Percentiles rank a stretch among this genome's conserved stretches.
Conservation (phyloP, 2,113 vertebrate species). For the Litocranius walleri region DNA sequence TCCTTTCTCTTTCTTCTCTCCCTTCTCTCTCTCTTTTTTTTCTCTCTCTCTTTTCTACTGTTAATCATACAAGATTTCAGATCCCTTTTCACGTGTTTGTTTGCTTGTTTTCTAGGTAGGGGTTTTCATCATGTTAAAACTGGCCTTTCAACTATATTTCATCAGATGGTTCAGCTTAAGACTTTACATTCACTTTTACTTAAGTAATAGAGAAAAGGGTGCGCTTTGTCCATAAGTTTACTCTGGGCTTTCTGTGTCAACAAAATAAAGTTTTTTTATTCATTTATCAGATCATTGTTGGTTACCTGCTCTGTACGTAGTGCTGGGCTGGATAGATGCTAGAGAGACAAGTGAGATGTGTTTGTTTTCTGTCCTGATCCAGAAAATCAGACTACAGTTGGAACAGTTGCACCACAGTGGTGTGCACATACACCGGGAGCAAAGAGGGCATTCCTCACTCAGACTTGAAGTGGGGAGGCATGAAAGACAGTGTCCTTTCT, state of each 20-base stretch:
- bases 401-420: neutral
- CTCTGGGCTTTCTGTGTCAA: neutral
- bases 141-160: slow-evolving; percentile 30
- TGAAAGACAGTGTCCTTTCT: neutral
- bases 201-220: neutral
- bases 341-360: neutral
- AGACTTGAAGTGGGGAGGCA: neutral
- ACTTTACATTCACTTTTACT: slow-evolving; percentile 30
- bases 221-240: neutral
- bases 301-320: neutral
- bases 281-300: neutral
- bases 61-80: slow-evolving; percentile 37
- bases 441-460: neutral
- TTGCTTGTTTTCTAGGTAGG: neutral
- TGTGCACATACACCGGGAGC: neutral
- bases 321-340: neutral
- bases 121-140: neutral
- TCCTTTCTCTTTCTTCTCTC: neutral
- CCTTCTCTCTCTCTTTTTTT: neutral
- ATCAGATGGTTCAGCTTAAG: neutral
- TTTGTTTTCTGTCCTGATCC: neutral
- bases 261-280: slow-evolving; percentile 14
- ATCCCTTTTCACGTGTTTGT: slow-evolving; percentile 3
- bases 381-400: neutral
- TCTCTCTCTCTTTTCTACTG: neutral